Evolutionary conservation across 2,113 vertebrate genomes (phyloP).

Genomic region (Festucalex cinctus): DNA sequence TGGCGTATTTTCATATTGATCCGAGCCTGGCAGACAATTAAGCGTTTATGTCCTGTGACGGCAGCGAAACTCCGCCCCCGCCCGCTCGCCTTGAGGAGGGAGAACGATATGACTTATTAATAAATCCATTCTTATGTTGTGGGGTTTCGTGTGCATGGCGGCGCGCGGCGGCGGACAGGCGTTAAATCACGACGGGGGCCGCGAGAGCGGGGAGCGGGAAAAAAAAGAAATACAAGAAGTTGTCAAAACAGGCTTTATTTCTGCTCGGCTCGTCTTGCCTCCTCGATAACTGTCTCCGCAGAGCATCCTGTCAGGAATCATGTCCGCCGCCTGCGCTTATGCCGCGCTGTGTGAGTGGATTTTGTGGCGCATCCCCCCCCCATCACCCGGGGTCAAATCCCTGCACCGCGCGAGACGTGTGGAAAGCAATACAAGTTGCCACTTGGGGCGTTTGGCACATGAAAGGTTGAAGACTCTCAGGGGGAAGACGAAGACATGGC

Average conservation of each 20-base stretch:
- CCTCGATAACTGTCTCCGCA: constrained; percentile 11
- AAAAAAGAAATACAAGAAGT: background rate
- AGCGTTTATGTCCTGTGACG: constrained; percentile 9
- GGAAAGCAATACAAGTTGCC: constrained; percentile 30
- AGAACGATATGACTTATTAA: constrained; percentile 9
- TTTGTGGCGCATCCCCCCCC: constrained; percentile 27
- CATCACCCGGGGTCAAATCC: constrained; percentile 20
- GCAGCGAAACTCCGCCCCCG: background rate
- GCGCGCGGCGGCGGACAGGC: background rate
- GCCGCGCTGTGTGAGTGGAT: constrained; percentile 40
- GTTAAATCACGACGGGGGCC: constrained; percentile 2
- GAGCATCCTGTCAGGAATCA: constrained; percentile 20
- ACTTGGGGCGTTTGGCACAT: constrained; percentile 23
- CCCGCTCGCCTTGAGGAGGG: background rate
- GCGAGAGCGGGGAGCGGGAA: background rate
- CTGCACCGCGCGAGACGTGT: constrained; percentile 25
- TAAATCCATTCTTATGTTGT: constrained; percentile 2
- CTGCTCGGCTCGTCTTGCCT: constrained; percentile 2
- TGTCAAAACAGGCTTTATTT: constrained; percentile 16
- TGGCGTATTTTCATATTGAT: constrained; percentile 12
- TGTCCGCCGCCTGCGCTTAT: constrained; percentile 23
- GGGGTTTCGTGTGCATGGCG: background rate
- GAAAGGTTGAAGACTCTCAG: constrained; percentile 28
- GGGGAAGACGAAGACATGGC: constrained; percentile 16
- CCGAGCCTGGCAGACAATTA: background rate